These are phyloP conservation scores for Cyclophora punctaria DNA, from an alignment of 2,888 invertebrate species.

Conservation along the genomic window DNA sequence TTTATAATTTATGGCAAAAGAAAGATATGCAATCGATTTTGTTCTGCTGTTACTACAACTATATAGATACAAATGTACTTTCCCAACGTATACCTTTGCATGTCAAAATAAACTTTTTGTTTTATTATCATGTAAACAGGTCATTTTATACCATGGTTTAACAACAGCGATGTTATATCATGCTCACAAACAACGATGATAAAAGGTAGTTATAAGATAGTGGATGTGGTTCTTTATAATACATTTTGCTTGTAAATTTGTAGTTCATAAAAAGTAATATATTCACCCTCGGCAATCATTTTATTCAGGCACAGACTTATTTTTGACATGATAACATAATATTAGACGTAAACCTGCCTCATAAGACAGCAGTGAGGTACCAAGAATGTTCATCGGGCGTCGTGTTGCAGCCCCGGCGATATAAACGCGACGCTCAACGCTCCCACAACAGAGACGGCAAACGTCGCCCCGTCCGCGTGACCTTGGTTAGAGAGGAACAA, in stretches of 20 bases:
- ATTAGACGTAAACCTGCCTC: conserved; percentile 64
- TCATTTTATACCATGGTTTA: too few species aligned
- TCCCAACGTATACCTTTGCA: too few species aligned
- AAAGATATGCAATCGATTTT: too few species aligned
- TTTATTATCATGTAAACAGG: too few species aligned
- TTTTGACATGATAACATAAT: conserved; percentile 56
- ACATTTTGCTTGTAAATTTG: conserved; percentile 14
- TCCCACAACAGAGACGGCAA: conserved; percentile 53
- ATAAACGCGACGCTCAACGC: conserved; percentile 48
- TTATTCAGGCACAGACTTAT: conserved; percentile 23
- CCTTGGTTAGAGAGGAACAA: conserved; percentile 67
- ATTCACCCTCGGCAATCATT: conserved; percentile 29
- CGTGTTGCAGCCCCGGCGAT: conserved; percentile 64
- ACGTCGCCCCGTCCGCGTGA: conserved; percentile 38
- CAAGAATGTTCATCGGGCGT: conserved; percentile 70
- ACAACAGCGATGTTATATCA: too few species aligned
- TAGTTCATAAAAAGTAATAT: conserved; percentile 36
- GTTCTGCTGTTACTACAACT: too few species aligned
- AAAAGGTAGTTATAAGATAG: too few species aligned
- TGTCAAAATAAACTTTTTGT: too few species aligned
- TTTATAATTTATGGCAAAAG: too few species aligned
- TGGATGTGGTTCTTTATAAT: not conserved
- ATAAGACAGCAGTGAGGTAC: conserved; percentile 69
- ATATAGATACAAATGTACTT: too few species aligned
- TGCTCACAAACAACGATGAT: too few species aligned